Evolutionary conservation across 2,797 vertebrate species (phyloP).

Genomic region (Capromys pilorides): DNA sequence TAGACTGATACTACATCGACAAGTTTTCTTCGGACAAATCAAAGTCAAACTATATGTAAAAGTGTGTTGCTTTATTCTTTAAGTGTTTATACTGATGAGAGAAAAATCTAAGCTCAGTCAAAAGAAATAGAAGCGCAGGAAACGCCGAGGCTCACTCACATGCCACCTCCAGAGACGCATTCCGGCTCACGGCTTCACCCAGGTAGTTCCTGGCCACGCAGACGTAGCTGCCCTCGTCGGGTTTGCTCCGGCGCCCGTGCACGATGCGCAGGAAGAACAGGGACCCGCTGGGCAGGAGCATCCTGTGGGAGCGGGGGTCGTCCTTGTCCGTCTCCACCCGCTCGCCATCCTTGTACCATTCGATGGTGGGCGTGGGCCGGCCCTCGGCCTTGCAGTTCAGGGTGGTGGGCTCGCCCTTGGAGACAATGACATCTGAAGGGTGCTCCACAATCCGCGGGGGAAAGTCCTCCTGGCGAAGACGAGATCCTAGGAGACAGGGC

Average conservation of each 20-base stretch:
- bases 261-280: constrained; percentile 98
- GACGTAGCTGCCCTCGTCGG: constrained; percentile 97
- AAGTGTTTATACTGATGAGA: not conserved
- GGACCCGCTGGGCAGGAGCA: constrained; percentile 97
- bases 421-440: constrained; percentile 99
- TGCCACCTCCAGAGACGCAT: constrained; percentile 98
- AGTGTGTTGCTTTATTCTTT: not conserved
- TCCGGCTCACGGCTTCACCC: constrained; percentile 97
- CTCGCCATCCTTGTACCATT: constrained; percentile 99
- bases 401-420: constrained; percentile 98
- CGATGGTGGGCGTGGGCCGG: constrained; percentile 94
- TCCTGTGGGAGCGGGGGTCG: constrained; percentile 96
- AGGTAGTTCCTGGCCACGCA: constrained; percentile 99
- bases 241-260: constrained; percentile 97
- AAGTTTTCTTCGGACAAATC: constrained; percentile 27
- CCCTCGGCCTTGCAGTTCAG: constrained; percentile 99
- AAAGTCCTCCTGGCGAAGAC: constrained; percentile 97
- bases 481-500: constrained; percentile 90
- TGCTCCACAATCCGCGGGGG: constrained; percentile 97
- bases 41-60: constrained; percentile 20
- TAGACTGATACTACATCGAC: not conserved
- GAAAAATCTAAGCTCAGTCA: not conserved
- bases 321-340: constrained; percentile 98
- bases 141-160: constrained; percentile 89
- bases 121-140: not conserved